Conservation (phyloP, 2,113 vertebrate genomes). For the Myotis yumanensis region DNA sequence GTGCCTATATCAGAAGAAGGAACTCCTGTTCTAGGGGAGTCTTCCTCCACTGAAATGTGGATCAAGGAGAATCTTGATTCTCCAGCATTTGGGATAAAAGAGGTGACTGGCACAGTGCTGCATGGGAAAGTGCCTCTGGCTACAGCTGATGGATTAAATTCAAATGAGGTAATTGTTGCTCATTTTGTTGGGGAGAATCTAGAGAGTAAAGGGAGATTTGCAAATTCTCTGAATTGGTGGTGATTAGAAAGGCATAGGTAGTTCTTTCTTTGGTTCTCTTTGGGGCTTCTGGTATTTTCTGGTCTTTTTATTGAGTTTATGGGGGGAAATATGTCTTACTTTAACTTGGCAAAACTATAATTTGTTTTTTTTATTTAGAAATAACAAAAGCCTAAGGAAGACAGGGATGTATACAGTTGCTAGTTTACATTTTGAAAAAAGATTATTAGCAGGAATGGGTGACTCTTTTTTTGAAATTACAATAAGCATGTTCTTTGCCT, state of each 20-base stretch:
- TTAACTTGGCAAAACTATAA: conserved; percentile 16
- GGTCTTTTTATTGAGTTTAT: conserved; percentile 29
- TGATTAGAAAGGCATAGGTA: background rate
- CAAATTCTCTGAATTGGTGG: background rate
- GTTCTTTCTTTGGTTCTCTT: conserved; percentile 21
- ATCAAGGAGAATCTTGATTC: conserved; percentile 51
- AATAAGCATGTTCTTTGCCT: conserved; percentile 17
- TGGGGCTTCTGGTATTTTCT: background rate
- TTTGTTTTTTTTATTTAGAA: conserved; percentile 24
- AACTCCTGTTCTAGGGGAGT: conserved; percentile 53
- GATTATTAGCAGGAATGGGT: conserved; percentile 41
- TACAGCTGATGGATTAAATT: conserved; percentile 80
- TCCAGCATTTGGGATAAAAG: background rate
- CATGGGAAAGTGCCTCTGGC: conserved; percentile 73
- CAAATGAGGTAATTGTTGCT: conserved; percentile 86
- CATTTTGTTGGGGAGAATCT: conserved; percentile 49
- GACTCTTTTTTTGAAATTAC: conserved; percentile 51
- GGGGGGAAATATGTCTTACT: background rate
- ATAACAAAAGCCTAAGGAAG: conserved; percentile 2
- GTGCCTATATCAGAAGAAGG: conserved; percentile 60
- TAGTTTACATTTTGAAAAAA: conserved; percentile 54
- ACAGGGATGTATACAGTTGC: background rate
- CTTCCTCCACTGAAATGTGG: background rate
- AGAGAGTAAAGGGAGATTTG: conserved; percentile 56
- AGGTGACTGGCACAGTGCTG: conserved; percentile 39